Percentiles rank a stretch among this genome's conserved stretches.
Evolutionary conservation across 37 sponge, comb jelly and placozoan genomes (phyloP).

Genomic region (Bolinopsis microptera): DNA sequence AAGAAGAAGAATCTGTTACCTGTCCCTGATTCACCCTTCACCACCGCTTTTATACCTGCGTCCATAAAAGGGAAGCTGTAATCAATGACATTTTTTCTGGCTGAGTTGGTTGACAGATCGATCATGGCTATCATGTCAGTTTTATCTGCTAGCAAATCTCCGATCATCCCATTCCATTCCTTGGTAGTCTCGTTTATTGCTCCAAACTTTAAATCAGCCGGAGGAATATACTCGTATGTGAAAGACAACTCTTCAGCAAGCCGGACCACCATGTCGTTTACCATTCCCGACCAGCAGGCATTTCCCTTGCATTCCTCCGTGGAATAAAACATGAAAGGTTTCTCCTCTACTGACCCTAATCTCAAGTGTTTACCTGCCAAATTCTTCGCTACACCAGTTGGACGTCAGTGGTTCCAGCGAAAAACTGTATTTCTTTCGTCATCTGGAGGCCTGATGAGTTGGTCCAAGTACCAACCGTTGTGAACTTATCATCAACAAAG

Average conservation of each 20-base stretch:
- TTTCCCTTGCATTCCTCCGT: not conserved
- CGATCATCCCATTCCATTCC: conserved; percentile 5
- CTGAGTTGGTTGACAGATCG: not conserved
- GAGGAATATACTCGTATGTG: not conserved
- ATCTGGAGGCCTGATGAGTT: not conserved
- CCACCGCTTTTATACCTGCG: not conserved
- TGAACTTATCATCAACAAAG: not conserved
- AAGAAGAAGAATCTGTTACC: not conserved
- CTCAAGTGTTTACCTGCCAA: not conserved
- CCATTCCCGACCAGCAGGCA: not conserved
- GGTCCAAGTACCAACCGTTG: not conserved
- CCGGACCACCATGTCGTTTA: not conserved
- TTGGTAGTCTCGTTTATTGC: not conserved
- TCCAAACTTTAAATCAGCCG: not conserved
- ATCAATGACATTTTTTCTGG: not conserved
- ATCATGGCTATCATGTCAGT: not conserved
- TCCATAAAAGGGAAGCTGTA: not conserved
- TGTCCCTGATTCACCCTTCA: not conserved
- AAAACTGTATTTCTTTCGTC: not conserved
- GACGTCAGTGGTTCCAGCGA: not conserved
- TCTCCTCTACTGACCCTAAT: not conserved
- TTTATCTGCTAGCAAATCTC: not conserved
- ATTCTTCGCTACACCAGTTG: not conserved
- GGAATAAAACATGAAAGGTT: not conserved
- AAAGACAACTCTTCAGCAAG: not conserved